Percentiles rank a stretch among this genome's conserved stretches.
phyloP scores from a whole-genome alignment of 1,140 invertebrate genomes.

The Eriocheir sinensis region DNA sequence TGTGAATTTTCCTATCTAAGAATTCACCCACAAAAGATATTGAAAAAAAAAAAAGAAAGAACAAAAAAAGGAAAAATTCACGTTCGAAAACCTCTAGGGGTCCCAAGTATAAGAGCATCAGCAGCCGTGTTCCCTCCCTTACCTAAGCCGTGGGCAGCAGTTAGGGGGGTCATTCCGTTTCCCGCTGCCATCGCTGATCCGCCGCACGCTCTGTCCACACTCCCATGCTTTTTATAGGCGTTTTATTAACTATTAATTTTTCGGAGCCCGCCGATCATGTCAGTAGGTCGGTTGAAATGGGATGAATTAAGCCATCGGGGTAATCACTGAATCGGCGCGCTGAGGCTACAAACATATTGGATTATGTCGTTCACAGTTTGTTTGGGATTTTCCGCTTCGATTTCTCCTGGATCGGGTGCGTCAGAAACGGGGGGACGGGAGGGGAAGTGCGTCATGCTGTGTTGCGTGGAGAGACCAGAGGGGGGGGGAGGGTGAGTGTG shows the following conservation, averaged over 20 bases:
- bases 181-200: no score
- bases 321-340: background rate
- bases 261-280: background rate
- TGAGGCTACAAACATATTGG: background rate
- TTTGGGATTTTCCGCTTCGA: background rate
- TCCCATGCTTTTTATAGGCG: background rate
- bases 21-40: no score
- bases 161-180: no score
- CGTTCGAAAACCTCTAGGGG: no score
- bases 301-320: background rate
- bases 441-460: no score
- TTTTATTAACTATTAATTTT: background rate
- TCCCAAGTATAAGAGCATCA: no score
- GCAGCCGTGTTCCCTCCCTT: background rate
- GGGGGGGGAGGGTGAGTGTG: background rate
- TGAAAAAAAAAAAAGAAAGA: no score
- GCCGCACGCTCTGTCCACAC: background rate
- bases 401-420: background rate
- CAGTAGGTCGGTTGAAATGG: background rate
- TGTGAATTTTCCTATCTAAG: no score
- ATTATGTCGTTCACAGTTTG: background rate
- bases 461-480: no score
- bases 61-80: no score
- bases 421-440: no score
- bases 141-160: background rate